Percentiles rank a stretch among this genome's conserved stretches.
These are phyloP conservation scores for Ptilorrhoa leucosticta DNA, from an alignment of 2,113 vertebrate species.

Conservation along the genomic window DNA sequence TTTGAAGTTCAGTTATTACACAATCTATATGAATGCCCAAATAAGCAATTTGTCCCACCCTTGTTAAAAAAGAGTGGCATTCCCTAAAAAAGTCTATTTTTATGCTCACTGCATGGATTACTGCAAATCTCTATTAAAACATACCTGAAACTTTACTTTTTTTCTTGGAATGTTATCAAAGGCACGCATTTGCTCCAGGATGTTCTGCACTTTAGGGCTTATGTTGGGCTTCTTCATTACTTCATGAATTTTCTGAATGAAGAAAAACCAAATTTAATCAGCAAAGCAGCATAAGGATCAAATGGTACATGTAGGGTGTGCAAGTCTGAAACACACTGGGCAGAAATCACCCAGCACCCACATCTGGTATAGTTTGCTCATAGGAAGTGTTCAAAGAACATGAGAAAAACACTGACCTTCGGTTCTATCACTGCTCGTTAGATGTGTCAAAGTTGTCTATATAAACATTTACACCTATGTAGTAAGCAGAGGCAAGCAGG, in stretches of 20 bases:
- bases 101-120: background rate
- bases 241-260: slow-evolving; percentile 83
- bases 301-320: background rate
- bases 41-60: background rate
- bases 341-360: background rate
- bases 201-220: slow-evolving; percentile 76
- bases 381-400: background rate
- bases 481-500: background rate
- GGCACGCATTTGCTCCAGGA: slow-evolving; percentile 82
- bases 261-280: background rate
- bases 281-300: background rate
- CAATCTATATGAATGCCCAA: background rate
- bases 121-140: background rate
- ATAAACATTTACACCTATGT: background rate
- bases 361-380: background rate
- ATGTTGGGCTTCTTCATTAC: slow-evolving; percentile 83
- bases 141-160: slow-evolving; percentile 92
- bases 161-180: slow-evolving; percentile 95
- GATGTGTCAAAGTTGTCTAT: background rate
- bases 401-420: background rate
- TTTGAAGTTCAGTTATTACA: background rate
- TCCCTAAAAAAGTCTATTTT: background rate
- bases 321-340: background rate
- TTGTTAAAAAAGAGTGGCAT: background rate
- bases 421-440: background rate